Evolutionary conservation across 2,888 invertebrate species (phyloP), one percentile per base, ranked within the genome.

Genomic region (Cephonodes hylas): DNA sequence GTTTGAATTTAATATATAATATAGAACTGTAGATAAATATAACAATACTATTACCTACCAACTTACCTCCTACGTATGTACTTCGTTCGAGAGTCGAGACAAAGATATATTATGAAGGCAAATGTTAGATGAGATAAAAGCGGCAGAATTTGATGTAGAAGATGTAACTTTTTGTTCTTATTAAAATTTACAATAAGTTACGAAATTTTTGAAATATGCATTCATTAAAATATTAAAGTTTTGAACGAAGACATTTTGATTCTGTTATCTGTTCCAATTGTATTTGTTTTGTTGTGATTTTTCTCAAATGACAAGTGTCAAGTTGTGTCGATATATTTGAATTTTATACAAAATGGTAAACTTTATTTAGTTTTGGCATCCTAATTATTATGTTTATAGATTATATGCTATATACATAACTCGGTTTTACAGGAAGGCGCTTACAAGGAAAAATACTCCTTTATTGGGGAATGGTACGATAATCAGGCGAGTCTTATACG

Each of bases 391-490:
- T n/a, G n/a, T n/a, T 22, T 27, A 8, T 8, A n/a, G 22, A 7
- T 20, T n/a, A n/a, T 0, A 57, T 38, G 22, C 0, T 38, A 38
- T 1, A 22, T 1, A 38, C 18, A 18, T 13, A 10, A 27, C 5
- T 59, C 15, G 1, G 6, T 27, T 53, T 60, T 60, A 18, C 60
- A 92, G 91, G 91, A 93, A 67, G 93, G 89, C 62, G 89, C 93
- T 46, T 94, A 93, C 73, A 88, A 74, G 63, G 93, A 94, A 62
- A 93, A 93, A 80, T 90, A 93, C 71, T 85, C 93, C 4, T 96
- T 97, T 84, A 84, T 95, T 63, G 96, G 96, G 2, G 97, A 98
- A 89, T 98, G 97, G 97, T 97, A 95, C 79, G 98, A 98, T 81
- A 94, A 95, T 70, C 95, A 96, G 75, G 95, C 97, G 0, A 95